phyloP scores from a whole-genome alignment of 1,140 invertebrate species.

The Bombus confusus region DNA sequence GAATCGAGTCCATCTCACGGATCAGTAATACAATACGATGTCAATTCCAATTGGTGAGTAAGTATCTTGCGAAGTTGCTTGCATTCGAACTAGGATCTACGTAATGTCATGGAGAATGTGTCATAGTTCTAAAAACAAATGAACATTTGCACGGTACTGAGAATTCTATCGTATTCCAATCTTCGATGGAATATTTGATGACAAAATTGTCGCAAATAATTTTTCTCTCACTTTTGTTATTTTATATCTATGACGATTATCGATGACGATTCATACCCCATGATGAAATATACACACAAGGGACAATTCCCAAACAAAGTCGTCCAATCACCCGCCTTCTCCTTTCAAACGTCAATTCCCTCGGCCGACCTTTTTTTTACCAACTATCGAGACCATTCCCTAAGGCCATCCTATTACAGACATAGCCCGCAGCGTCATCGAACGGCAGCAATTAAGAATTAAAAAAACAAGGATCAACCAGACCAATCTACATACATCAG shows the following conservation, averaged over 20 bases:
- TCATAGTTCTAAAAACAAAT: neutral
- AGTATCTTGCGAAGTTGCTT: neutral
- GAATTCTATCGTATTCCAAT: neutral
- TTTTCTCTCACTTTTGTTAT: neutral
- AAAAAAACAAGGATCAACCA: neutral
- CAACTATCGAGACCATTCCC: neutral
- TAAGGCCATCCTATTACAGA: neutral
- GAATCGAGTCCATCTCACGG: neutral
- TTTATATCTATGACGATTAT: neutral
- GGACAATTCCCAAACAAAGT: neutral
- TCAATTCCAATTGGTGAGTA: slow-evolving; percentile 2
- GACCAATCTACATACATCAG: neutral
- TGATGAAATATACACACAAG: neutral
- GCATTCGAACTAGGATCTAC: neutral
- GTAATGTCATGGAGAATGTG: neutral
- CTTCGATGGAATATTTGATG: neutral
- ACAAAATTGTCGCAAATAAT: neutral
- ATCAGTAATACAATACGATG: neutral
- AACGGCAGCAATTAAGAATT: neutral
- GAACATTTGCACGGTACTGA: no score
- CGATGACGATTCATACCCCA: neutral
- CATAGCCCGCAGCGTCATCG: neutral
- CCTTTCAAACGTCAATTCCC: slow-evolving; percentile 38
- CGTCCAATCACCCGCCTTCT: neutral
- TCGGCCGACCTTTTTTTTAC: neutral